phyloP scores from a whole-genome alignment of 2,888 invertebrate species.

The Orchesella flavescens region DNA sequence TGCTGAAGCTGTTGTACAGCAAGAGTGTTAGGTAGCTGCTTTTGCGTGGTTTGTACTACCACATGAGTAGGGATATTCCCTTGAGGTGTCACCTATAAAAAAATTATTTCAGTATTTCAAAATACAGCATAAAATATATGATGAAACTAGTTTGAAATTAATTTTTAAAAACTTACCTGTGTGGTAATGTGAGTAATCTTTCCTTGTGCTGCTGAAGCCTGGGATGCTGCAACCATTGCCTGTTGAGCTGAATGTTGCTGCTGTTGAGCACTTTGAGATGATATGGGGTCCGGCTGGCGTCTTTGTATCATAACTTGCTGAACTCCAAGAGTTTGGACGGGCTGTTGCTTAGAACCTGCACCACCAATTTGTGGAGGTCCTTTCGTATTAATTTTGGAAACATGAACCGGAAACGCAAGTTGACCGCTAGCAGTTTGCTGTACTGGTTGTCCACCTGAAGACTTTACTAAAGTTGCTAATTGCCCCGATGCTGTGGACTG shows the following conservation, averaged over 20 bases:
- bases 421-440: slow-evolving; percentile 46
- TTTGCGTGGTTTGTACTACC: slow-evolving; percentile 81
- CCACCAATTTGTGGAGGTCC: background rate
- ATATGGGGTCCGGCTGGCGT: slow-evolving; percentile 8
- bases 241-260: slow-evolving; percentile 27
- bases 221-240: background rate
- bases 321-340: slow-evolving; percentile 22
- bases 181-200: slow-evolving; percentile 46
- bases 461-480: slow-evolving; percentile 64
- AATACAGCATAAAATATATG: background rate
- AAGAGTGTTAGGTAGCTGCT: slow-evolving; percentile 79
- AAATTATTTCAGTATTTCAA: background rate
- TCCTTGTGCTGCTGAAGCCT: slow-evolving; percentile 33
- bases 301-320: slow-evolving; percentile 57
- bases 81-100: slow-evolving; percentile 38
- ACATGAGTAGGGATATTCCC: slow-evolving; percentile 78
- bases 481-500: slow-evolving; percentile 49
- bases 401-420: slow-evolving; percentile 64
- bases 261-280: slow-evolving; percentile 33
- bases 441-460: slow-evolving; percentile 48
- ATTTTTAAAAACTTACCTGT: slow-evolving; percentile 17
- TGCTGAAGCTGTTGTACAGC: slow-evolving; percentile 85
- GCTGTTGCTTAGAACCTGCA: slow-evolving; percentile 50
- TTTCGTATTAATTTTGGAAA: slow-evolving; percentile 59
- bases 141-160: background rate